Evolutionary conservation across 2,797 vertebrate species (phyloP).

Genomic region (Siniperca scherzeri): DNA sequence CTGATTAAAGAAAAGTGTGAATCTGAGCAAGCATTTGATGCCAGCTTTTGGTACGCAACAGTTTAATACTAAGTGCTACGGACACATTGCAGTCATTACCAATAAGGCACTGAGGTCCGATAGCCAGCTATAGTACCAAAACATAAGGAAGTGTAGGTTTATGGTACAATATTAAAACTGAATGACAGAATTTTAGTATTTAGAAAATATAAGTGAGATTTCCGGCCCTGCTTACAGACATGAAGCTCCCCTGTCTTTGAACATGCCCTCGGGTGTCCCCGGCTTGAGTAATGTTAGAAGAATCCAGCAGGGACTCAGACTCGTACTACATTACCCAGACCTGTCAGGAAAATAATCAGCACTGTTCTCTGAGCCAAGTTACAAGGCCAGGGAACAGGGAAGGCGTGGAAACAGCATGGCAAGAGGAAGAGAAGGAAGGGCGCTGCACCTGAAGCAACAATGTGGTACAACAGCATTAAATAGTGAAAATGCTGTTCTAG

Average conservation of each 20-base stretch:
- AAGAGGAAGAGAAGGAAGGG: slow-evolving; percentile 36
- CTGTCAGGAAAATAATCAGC: slow-evolving; percentile 72
- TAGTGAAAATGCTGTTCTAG: slow-evolving; percentile 40
- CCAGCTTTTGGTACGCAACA: neutral
- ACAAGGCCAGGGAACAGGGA: slow-evolving; percentile 45
- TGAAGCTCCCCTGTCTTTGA: slow-evolving; percentile 4
- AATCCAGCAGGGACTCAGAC: slow-evolving; percentile 63
- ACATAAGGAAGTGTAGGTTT: neutral
- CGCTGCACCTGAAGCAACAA: slow-evolving; percentile 36
- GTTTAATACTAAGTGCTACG: neutral
- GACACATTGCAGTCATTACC: neutral
- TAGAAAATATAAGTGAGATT: slow-evolving; percentile 18
- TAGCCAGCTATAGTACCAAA: neutral
- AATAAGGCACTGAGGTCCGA: neutral
- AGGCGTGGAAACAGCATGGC: slow-evolving; percentile 38
- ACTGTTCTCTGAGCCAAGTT: slow-evolving; percentile 52
- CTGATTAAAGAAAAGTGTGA: neutral
- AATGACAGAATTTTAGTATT: neutral
- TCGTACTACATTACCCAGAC: slow-evolving; percentile 63
- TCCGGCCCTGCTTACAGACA: neutral
- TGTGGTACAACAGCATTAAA: slow-evolving; percentile 28
- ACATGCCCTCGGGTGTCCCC: slow-evolving; percentile 40
- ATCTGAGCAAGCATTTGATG: neutral
- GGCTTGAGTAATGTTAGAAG: slow-evolving; percentile 63
- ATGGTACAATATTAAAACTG: neutral